Evolutionary conservation across 2,888 invertebrate genomes (phyloP).

Genomic region (Pseudococcus longispinus): DNA sequence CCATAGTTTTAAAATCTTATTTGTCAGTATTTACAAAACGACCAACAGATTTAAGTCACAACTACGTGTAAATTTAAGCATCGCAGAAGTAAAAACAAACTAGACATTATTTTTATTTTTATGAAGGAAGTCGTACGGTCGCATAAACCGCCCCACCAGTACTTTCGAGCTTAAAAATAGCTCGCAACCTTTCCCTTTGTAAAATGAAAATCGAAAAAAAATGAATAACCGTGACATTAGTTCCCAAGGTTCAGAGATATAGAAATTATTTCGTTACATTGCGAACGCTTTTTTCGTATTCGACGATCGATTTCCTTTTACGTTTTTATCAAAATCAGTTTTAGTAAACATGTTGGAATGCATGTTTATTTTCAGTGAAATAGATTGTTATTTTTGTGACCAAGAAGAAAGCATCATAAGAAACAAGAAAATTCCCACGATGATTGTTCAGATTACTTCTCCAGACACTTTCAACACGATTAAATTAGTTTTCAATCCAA

Average conservation of each 20-base stretch:
- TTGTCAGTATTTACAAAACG: background rate
- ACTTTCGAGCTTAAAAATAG: conserved; percentile 41
- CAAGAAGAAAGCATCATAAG: too few species aligned
- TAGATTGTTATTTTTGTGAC: too few species aligned
- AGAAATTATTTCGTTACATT: background rate
- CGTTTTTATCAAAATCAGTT: too few species aligned
- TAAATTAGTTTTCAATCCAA: background rate
- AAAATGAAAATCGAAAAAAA: conserved; percentile 8
- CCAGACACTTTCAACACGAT: background rate
- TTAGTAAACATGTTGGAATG: too few species aligned
- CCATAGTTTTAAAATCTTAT: background rate
- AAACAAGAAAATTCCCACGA: too few species aligned
- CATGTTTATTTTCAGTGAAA: background rate
- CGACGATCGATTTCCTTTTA: background rate
- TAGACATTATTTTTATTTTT: conserved; percentile 32
- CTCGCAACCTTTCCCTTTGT: conserved; percentile 35
- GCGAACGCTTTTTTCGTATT: background rate
- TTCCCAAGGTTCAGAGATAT: too few species aligned
- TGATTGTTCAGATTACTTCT: too few species aligned
- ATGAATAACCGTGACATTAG: background rate
- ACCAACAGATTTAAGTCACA: background rate
- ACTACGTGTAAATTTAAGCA: background rate
- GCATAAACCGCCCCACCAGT: conserved; percentile 46
- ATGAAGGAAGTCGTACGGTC: conserved; percentile 44
- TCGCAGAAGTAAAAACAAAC: conserved; percentile 16